Percentiles rank a stretch among this genome's conserved stretches.
Conservation (phyloP, 2,888 invertebrate species). For the Anthophora plumipes region DNA sequence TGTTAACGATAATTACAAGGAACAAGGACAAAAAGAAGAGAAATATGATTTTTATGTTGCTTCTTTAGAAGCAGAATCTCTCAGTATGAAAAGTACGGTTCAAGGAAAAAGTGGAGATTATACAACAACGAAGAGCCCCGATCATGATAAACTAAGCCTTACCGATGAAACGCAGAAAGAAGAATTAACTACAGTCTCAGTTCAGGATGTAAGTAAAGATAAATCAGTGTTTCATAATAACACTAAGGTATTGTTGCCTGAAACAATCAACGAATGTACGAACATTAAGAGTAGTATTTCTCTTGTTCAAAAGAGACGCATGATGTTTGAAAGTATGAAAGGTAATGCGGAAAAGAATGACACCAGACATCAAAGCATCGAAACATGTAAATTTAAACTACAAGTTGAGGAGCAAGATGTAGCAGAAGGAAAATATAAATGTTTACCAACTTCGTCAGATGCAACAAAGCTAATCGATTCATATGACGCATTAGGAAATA, state of each 20-base stretch:
- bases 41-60: conserved; percentile 10
- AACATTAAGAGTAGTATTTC: conserved; percentile 64
- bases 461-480: background rate
- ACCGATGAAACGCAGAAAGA: conserved; percentile 58
- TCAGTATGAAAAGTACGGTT: background rate
- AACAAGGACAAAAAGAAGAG: conserved; percentile 45
- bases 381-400: background rate
- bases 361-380: background rate
- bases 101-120: background rate
- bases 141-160: conserved; percentile 60
- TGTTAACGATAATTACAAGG: conserved; percentile 70
- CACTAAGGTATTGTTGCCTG: conserved; percentile 77
- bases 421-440: background rate
- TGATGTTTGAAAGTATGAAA: conserved; percentile 74
- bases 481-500: background rate
- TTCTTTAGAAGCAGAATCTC: conserved; percentile 14
- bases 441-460: background rate
- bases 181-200: conserved; percentile 70
- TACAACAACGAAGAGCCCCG: conserved; percentile 5
- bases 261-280: conserved; percentile 51
- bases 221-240: conserved; percentile 65
- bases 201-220: conserved; percentile 69
- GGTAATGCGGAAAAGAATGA: conserved; percentile 3
- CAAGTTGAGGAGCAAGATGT: background rate
- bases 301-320: conserved; percentile 77